Percentiles rank a stretch among this genome's conserved stretches.
phyloP scores from a whole-genome alignment of 2,888 invertebrate species.

The Gasteruption jaculator region DNA sequence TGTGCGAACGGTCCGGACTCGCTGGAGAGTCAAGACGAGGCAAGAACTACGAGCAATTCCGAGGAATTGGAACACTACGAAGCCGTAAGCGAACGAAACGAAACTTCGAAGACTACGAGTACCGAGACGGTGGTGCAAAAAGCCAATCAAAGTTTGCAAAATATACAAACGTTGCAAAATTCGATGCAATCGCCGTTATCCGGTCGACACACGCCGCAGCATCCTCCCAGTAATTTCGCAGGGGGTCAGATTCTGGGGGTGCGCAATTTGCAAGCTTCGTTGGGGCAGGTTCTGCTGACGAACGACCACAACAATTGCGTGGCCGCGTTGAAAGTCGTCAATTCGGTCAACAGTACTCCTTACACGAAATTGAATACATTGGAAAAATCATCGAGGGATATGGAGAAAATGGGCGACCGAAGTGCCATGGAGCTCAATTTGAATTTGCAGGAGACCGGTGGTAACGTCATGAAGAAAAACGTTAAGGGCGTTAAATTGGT shows the following conservation, averaged over 20 bases:
- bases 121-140: conserved; percentile 36
- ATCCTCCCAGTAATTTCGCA: too few relatives aligned
- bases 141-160: conserved; percentile 39
- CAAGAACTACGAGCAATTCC: background rate
- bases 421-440: conserved; percentile 43
- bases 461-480: conserved; percentile 38
- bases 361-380: conserved; percentile 23
- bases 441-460: conserved; percentile 30
- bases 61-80: conserved; percentile 25
- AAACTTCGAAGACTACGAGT: conserved; percentile 25
- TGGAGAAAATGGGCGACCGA: conserved; percentile 32
- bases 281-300: conserved; percentile 27
- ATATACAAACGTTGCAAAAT: conserved; percentile 36
- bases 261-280: conserved; percentile 34
- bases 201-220: conserved; percentile 22
- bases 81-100: conserved; percentile 27
- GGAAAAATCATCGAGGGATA: conserved; percentile 21
- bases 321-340: conserved; percentile 14
- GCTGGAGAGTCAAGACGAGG: conserved; percentile 1
- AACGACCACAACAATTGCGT: conserved; percentile 17
- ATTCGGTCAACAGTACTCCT: conserved; percentile 13
- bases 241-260: conserved; percentile 44
- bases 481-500: conserved; percentile 47
- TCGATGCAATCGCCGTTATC: conserved; percentile 27
- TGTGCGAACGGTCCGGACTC: conserved; percentile 12